Evolutionary conservation across 2,888 invertebrate genomes (phyloP).

Genomic region (Prosopocoilus inquinatus): DNA sequence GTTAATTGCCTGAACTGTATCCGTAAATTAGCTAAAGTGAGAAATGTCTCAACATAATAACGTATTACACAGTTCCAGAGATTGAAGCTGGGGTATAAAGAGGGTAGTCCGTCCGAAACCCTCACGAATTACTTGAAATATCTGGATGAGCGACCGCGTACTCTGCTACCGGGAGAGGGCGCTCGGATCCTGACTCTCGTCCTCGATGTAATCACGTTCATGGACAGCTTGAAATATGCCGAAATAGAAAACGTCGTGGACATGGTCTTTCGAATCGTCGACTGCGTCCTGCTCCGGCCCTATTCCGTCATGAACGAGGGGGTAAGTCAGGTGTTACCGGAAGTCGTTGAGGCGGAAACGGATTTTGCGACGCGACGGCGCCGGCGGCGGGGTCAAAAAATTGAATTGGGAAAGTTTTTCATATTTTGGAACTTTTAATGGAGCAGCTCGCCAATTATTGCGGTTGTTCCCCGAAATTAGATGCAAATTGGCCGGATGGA

Average conservation of each 20-base stretch:
- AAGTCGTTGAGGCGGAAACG: neutral
- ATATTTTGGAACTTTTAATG: neutral
- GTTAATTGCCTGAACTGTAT: too few species aligned
- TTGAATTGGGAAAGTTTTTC: neutral
- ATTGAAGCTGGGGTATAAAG: constrained; percentile 63
- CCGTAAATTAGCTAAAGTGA: too few species aligned
- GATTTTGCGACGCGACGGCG: neutral
- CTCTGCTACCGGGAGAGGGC: constrained; percentile 65
- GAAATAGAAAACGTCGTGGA: constrained; percentile 51
- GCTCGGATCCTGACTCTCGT: constrained; percentile 60
- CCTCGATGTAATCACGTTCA: constrained; percentile 58
- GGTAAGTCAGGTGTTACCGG: constrained; percentile 51
- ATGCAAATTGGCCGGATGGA: too few species aligned
- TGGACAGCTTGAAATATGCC: constrained; percentile 47
- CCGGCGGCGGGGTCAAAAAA: neutral
- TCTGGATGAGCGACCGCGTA: constrained; percentile 51
- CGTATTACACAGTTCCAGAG: constrained; percentile 52
- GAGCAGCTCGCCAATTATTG: too few species aligned
- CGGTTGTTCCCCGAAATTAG: too few species aligned
- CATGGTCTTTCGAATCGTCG: constrained; percentile 61
- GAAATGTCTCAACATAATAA: too few species aligned
- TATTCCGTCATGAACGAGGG: constrained; percentile 71
- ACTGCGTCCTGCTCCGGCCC: constrained; percentile 63
- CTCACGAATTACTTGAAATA: constrained; percentile 58
- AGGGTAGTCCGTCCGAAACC: constrained; percentile 58